Base-by-base conservation (phyloP, 1,140 invertebrate species). In the Pteromalus puparum region DNA sequence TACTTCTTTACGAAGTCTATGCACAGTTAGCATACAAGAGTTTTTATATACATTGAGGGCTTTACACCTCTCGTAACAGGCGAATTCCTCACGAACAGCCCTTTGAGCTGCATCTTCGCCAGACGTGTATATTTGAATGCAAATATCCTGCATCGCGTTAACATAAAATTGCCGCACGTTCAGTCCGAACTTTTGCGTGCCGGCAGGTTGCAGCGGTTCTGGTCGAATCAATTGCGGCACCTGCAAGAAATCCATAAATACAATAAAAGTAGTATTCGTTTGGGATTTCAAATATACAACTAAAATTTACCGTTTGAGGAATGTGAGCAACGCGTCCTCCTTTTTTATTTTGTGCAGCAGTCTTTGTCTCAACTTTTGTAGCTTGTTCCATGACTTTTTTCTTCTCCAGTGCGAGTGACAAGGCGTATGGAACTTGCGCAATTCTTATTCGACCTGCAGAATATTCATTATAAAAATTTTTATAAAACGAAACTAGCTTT, bases 71-170 rank as follows among this genome's bases (percentile, higher is more conserved):
- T 96, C 96, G 88, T 97, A 97, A 75, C 96, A 97, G 5, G 94
- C 92, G 81, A 96, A 93, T 92, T 98, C 97, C 93, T 98, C 97
- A 84, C 95, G 94, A 87, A 96, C 93, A 1, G 96, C 95, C 86
- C 94, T 89, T 48, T 92, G 90, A 6, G 88, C 89, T 18, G 97
- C 97, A 90, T 97, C 96, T 65, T 95, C 93, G 85, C 95, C 92
- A 77, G 92, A 93, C 0, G 95, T 92, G 89, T 96, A 97, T 85
- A 98, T 95, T 91, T 97, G 96, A 12, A 96, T 92, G 91, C 96
- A 97, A 90, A 98, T 96, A 90, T 98, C 97, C 74, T 97, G 97
- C 94, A 98, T 96, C 89, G 96, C 93, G 89, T 98, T 97, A 73
- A 98, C 95, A 92, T 97, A 98, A 88, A 96, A 95, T 87, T 97